Percentiles rank a stretch among this genome's conserved stretches.
phyloP scores from a whole-genome alignment of 2,113 vertebrate species.

The Crocuta crocuta region DNA sequence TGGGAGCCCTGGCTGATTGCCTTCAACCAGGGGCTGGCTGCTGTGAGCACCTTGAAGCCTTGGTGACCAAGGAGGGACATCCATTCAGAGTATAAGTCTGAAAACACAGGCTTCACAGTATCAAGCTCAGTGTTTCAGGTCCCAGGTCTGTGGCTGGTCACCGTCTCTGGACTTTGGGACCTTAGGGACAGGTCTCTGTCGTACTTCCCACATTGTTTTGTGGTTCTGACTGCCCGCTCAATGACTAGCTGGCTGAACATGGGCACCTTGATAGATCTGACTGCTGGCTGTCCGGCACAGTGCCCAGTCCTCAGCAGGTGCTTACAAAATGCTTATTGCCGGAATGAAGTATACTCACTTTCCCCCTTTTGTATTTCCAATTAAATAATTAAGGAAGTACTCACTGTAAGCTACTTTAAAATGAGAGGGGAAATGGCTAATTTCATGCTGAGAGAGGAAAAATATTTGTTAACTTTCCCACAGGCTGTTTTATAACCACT shows the following conservation, averaged over 20 bases:
- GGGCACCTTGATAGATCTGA: background rate
- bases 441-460: conserved; percentile 27
- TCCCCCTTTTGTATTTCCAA: conserved; percentile 16
- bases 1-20: background rate
- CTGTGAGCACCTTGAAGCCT: background rate
- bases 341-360: background rate
- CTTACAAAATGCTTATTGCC: background rate
- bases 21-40: background rate
- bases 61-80: background rate
- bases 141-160: background rate
- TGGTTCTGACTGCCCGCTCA: background rate
- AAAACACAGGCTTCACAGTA: background rate
- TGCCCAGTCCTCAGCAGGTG: background rate
- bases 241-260: background rate
- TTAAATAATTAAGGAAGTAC: conserved; percentile 60
- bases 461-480: background rate
- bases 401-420: conserved; percentile 19
- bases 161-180: background rate
- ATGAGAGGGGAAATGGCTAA: conserved; percentile 29
- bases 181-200: background rate
- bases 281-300: background rate
- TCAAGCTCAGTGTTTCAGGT: background rate
- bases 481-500: background rate
- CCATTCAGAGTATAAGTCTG: background rate
- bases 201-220: background rate